Conservation (phyloP, 2,888 invertebrate species). For the Corythucha ciliata region DNA sequence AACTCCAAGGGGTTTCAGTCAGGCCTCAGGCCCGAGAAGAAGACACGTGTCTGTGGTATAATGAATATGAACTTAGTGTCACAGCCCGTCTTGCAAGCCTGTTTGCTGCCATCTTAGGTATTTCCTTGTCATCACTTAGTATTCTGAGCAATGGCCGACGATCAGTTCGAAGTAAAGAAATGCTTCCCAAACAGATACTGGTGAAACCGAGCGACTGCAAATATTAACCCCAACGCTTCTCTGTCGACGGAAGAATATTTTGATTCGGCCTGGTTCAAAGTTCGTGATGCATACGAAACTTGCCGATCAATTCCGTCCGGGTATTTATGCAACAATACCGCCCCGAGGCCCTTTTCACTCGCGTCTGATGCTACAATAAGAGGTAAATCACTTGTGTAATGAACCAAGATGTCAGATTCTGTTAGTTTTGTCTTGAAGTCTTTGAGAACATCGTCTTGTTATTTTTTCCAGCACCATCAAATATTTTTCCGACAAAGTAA, state of each 20-base stretch:
- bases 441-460: no score
- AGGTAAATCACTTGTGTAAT: background rate
- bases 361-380: slow-evolving; percentile 4
- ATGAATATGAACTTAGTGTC: background rate
- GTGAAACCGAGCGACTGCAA: background rate
- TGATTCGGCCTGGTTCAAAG: background rate
- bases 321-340: background rate
- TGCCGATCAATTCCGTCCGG: background rate
- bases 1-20: no score
- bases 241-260: slow-evolving; percentile 6
- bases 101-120: slow-evolving; percentile 7
- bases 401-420: background rate
- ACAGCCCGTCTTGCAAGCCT: slow-evolving; percentile 4
- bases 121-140: background rate
- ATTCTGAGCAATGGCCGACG: background rate
- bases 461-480: no score
- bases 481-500: no score
- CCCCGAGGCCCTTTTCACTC: background rate
- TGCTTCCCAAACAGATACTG: background rate
- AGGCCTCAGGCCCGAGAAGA: no score
- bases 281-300: background rate
- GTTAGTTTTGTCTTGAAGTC: no score
- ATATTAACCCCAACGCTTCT: slow-evolving; percentile 1
- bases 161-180: background rate
- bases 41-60: no score